Conservation (phyloP, 2,797 vertebrate species). For the Alcedo quadribrachys region DNA sequence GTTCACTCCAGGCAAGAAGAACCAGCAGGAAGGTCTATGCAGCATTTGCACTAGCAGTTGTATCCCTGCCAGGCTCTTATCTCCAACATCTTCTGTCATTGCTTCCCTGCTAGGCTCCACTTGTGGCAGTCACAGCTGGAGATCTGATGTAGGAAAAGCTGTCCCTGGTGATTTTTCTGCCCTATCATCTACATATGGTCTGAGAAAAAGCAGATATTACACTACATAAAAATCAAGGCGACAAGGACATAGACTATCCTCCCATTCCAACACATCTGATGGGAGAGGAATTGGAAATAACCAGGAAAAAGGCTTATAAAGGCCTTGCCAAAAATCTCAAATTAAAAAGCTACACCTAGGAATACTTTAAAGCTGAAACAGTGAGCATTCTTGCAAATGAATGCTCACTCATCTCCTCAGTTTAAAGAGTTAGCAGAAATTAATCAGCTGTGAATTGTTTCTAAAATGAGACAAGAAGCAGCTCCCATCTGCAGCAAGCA, state of each 20-base stretch:
- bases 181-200: neutral
- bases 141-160: fast-evolving
- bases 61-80: neutral
- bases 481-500: neutral
- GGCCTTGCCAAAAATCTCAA: neutral
- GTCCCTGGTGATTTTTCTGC: neutral
- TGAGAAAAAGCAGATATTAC: neutral
- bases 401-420: neutral
- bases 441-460: slow-evolving; percentile 33
- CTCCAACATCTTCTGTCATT: neutral
- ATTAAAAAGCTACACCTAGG: neutral
- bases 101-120: neutral
- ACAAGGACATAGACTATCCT: neutral
- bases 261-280: neutral
- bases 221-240: neutral
- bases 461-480: slow-evolving; percentile 46
- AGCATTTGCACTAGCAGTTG: neutral
- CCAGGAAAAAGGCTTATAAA: neutral
- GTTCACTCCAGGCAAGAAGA: neutral
- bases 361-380: neutral
- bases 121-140: neutral
- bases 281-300: neutral
- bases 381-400: neutral
- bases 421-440: slow-evolving; percentile 16
- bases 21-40: neutral